These are phyloP conservation scores for Graptemys geographica DNA, from an alignment of 2,797 vertebrate species.

Conservation along the genomic window DNA sequence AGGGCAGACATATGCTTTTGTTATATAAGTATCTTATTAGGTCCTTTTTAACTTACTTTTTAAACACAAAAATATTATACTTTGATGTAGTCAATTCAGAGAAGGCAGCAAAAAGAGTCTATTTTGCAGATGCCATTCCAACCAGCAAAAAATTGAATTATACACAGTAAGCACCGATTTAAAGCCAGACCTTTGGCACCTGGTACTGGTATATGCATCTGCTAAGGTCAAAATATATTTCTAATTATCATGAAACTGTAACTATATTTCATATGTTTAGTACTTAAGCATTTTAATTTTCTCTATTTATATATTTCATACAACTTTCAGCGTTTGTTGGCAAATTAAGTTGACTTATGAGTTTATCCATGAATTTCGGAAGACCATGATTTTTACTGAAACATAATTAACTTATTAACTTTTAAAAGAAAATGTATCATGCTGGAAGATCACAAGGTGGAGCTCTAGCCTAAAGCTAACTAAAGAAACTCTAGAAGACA, in stretches of 20 bases:
- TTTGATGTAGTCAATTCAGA: background rate
- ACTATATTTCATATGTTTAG: background rate
- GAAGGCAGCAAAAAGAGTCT: background rate
- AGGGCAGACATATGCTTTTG: background rate
- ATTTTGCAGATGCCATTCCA: background rate
- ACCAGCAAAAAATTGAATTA: accelerated
- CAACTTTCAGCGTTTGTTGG: background rate
- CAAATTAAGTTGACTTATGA: background rate
- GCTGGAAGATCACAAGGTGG: slow-evolving; percentile 88
- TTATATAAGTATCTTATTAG: background rate
- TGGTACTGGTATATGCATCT: background rate
- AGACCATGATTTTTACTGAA: slow-evolving; percentile 53
- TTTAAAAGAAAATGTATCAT: slow-evolving; percentile 79
- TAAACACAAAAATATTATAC: background rate
- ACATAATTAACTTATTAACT: slow-evolving; percentile 78
- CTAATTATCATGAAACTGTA: background rate
- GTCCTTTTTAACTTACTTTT: background rate
- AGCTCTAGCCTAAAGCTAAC: slow-evolving; percentile 85
- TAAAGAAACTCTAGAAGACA: slow-evolving; percentile 77
- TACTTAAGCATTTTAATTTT: background rate
- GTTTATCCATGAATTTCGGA: slow-evolving; percentile 20
- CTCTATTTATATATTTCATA: background rate
- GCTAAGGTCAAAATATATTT: background rate
- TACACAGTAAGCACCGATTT: background rate
- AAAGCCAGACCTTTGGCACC: background rate